phyloP scores from a whole-genome alignment of 2,113 vertebrate species.

The Carassius carassius region DNA sequence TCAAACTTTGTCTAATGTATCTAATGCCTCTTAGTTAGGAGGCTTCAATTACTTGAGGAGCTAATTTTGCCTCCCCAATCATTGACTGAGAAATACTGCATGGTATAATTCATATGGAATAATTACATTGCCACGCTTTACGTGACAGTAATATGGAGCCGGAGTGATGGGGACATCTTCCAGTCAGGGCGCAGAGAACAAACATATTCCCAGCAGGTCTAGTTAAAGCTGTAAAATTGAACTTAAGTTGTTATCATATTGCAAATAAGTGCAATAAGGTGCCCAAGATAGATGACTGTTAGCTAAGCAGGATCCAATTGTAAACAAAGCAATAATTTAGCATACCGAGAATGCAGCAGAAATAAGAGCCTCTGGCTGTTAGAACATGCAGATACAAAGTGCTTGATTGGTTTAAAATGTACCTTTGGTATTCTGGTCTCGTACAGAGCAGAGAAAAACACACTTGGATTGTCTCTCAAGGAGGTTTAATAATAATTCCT shows the following conservation, averaged over 20 bases:
- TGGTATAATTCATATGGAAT: conserved; percentile 79
- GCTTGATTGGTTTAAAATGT: conserved; percentile 39
- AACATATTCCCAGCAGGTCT: conserved; percentile 87
- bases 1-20: conserved; percentile 68
- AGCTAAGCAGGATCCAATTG: conserved; percentile 56
- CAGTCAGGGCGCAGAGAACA: conserved; percentile 82
- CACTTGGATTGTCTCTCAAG: conserved; percentile 4
- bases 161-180: conserved; percentile 84
- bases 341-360: conserved; percentile 60
- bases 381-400: background rate
- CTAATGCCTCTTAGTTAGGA: conserved; percentile 67
- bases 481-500: conserved; percentile 17
- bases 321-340: conserved; percentile 73
- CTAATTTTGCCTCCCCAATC: conserved; percentile 69
- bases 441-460: background rate
- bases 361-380: conserved; percentile 14
- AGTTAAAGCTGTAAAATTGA: conserved; percentile 84
- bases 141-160: conserved; percentile 86
- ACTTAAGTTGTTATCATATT: conserved; percentile 85
- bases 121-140: conserved; percentile 81
- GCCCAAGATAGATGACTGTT: conserved; percentile 80
- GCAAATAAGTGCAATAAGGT: conserved; percentile 82
- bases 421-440: conserved; percentile 28
- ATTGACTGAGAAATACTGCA: conserved; percentile 75
- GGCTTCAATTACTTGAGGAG: conserved; percentile 69